Percentiles rank a stretch among this genome's conserved stretches.
Evolutionary conservation across 2,888 invertebrate genomes (phyloP).

Genomic region (Amphipoea oculea): DNA sequence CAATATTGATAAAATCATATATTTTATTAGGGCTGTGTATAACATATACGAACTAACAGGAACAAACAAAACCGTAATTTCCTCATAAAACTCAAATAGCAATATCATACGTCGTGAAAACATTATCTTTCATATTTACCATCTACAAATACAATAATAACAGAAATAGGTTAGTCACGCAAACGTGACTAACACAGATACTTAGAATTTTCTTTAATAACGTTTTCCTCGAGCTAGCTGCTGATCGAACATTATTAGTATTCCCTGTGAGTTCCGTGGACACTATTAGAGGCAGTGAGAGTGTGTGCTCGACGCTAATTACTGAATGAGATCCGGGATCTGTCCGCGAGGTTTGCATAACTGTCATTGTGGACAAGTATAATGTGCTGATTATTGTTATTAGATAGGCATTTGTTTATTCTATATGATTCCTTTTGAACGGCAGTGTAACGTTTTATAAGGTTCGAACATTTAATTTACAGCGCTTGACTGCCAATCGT

Average conservation of each 20-base stretch:
- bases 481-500: background rate
- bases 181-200: background rate
- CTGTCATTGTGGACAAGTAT: background rate
- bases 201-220: slow-evolving; percentile 10
- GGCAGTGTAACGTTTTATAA: background rate
- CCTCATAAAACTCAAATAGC: slow-evolving; percentile 22
- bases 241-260: slow-evolving; percentile 7
- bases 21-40: background rate
- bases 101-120: slow-evolving; percentile 8
- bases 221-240: background rate
- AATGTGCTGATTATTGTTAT: slow-evolving; percentile 1
- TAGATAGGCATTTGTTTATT: background rate
- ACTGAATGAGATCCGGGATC: background rate
- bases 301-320: slow-evolving; percentile 20
- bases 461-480: background rate
- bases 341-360: background rate
- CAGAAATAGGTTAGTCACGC: background rate
- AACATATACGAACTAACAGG: background rate
- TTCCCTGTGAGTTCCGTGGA: slow-evolving; percentile 13
- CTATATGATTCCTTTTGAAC: background rate
- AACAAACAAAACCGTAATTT: slow-evolving; percentile 31
- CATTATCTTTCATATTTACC: slow-evolving; percentile 22
- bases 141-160: slow-evolving; percentile 17
- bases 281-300: background rate
- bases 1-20: background rate